Evolutionary conservation across 1,140 invertebrate species (phyloP).

Genomic region (Cheumatopsyche charites): DNA sequence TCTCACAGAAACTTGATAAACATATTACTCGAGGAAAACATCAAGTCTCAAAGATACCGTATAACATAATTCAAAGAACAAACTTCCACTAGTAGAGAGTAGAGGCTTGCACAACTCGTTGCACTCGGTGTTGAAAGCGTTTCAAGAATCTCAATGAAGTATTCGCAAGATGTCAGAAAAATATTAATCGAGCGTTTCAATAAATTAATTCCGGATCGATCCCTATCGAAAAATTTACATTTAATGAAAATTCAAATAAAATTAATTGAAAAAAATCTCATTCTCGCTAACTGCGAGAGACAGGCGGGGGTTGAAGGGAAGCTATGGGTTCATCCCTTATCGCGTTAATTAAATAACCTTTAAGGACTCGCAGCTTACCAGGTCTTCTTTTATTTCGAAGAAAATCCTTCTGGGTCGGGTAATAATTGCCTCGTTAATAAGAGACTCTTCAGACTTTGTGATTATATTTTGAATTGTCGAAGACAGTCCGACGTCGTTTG

Average conservation of each 20-base stretch:
- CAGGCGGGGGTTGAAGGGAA: neutral
- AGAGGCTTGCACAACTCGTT: conserved; percentile 12
- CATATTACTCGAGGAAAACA: conserved; percentile 33
- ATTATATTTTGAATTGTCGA: conserved; percentile 31
- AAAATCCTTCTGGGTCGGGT: conserved; percentile 6
- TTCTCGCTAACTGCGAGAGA: neutral
- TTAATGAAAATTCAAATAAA: conserved; percentile 32
- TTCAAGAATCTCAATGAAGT: no score
- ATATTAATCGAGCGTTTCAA: no score
- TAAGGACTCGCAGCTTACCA: neutral
- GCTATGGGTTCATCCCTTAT: conserved; percentile 34
- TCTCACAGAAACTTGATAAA: conserved; percentile 29
- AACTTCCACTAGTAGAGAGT: neutral
- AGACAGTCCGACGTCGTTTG: conserved; percentile 12
- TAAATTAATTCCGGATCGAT: conserved; percentile 2
- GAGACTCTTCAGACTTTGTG: conserved; percentile 27
- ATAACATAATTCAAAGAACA: conserved; percentile 12
- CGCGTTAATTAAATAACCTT: conserved; percentile 38
- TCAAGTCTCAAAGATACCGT: conserved; percentile 19
- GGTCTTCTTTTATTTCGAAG: conserved; percentile 31
- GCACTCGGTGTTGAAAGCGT: neutral
- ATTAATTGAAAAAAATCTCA: conserved; percentile 23
- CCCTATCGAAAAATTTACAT: conserved; percentile 14
- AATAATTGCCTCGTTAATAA: conserved; percentile 38
- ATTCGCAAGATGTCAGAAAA: no score